Percentiles rank a stretch among this genome's conserved stretches.
These are phyloP conservation scores for Shinisaurus crocodilurus DNA, from an alignment of 2,113 vertebrate species.

Conservation along the genomic window DNA sequence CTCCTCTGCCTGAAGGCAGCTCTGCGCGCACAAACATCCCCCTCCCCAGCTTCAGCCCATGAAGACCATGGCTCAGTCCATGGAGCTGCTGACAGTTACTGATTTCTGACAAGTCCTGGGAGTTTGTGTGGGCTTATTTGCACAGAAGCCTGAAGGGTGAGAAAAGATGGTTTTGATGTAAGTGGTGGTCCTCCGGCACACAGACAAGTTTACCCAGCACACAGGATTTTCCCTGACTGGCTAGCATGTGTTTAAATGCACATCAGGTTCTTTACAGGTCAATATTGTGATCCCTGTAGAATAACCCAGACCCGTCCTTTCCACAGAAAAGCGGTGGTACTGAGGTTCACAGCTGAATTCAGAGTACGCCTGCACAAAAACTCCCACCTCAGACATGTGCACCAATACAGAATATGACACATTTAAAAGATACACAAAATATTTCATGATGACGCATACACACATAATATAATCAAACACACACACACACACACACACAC, in stretches of 20 bases:
- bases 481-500: not conserved
- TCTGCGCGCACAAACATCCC: not conserved
- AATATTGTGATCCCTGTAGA: not conserved
- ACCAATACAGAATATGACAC: slow-evolving; percentile 12
- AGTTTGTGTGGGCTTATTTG: not conserved
- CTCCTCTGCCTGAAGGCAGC: not conserved
- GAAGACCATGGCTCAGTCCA: no score
- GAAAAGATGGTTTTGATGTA: not conserved
- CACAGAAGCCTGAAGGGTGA: not conserved
- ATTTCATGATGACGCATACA: slow-evolving; percentile 13
- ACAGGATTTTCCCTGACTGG: not conserved
- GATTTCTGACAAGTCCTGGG: not conserved
- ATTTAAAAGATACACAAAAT: slow-evolving; percentile 23
- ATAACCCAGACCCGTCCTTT: not conserved
- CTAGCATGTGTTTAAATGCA: not conserved
- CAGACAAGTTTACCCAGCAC: not conserved
- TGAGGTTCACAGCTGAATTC: not conserved
- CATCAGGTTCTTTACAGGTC: not conserved
- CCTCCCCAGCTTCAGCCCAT: not conserved
- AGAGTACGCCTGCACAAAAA: slow-evolving; percentile 8
- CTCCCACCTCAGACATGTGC: slow-evolving; percentile 4
- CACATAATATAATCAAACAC: slow-evolving; percentile 2
- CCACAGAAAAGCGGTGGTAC: no score
- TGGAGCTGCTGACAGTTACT: not conserved
- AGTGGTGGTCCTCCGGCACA: not conserved